Evolutionary conservation across 1,140 invertebrate species (phyloP).

Genomic region (Drosophila cardini): DNA sequence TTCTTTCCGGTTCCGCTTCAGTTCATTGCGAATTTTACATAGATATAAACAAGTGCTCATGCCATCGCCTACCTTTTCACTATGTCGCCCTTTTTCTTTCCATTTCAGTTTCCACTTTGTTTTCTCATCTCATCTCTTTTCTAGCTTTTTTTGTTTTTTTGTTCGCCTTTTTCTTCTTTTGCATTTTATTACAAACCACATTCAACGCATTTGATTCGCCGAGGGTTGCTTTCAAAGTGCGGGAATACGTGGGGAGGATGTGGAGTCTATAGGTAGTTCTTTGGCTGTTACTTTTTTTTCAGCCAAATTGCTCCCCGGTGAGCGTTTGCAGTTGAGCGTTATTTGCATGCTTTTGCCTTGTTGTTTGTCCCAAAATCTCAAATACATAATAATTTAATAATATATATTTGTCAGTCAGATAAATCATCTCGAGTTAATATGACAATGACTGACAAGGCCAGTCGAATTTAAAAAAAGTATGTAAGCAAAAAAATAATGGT

Average conservation of each 20-base stretch:
- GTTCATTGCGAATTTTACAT: slow-evolving; percentile 69
- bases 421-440: slow-evolving; percentile 81
- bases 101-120: not conserved
- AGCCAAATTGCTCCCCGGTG: slow-evolving; percentile 80
- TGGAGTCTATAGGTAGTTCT: slow-evolving; percentile 60
- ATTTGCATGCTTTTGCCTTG: slow-evolving; percentile 65
- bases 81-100: slow-evolving; percentile 30
- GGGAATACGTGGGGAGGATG: not conserved
- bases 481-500: slow-evolving; percentile 25
- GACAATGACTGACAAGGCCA: slow-evolving; percentile 71
- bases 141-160: no score
- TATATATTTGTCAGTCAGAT: slow-evolving; percentile 81
- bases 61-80: slow-evolving; percentile 67
- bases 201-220: slow-evolving; percentile 39
- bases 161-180: slow-evolving; percentile 38
- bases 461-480: slow-evolving; percentile 38
- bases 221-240: slow-evolving; percentile 48
- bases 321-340: slow-evolving; percentile 67
- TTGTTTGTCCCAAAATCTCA: slow-evolving; percentile 31
- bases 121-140: no score
- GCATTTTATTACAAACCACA: slow-evolving; percentile 68
- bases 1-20: slow-evolving; percentile 46
- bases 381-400: slow-evolving; percentile 83
- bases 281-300: slow-evolving; percentile 12
- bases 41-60: slow-evolving; percentile 79